Percentiles rank a stretch among this genome's conserved stretches.
phyloP scores from a whole-genome alignment of 2,797 vertebrate genomes.

The Clamator glandarius region DNA sequence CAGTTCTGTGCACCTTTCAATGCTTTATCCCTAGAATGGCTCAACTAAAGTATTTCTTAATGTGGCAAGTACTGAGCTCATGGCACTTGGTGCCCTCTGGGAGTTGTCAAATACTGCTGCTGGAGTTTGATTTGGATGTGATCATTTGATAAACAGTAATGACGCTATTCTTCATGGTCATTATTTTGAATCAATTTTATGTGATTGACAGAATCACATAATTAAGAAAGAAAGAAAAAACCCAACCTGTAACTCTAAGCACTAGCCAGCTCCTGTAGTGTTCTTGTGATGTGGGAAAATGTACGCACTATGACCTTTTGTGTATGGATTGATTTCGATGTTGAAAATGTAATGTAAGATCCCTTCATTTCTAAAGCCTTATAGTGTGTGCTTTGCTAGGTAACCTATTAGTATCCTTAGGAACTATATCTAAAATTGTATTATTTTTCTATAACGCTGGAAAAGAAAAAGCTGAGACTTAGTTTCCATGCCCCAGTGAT shows the following conservation, averaged over 20 bases:
- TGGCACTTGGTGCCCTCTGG: background rate
- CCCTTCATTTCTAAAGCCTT: background rate
- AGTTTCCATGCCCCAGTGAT: background rate
- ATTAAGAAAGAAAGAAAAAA: background rate
- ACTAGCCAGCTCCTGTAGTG: background rate
- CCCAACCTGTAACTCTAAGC: background rate
- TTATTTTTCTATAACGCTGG: background rate
- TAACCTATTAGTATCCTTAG: fast-evolving
- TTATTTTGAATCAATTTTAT: conserved; percentile 32
- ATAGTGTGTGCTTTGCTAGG: background rate
- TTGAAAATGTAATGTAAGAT: background rate
- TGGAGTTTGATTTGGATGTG: background rate
- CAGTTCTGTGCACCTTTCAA: background rate
- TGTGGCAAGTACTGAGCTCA: background rate
- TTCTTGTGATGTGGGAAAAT: background rate
- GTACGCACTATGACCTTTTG: fast-evolving
- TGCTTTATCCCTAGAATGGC: background rate
- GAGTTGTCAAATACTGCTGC: background rate
- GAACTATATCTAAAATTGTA: background rate
- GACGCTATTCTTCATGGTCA: background rate
- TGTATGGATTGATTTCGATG: background rate
- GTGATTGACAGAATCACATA: conserved; percentile 18
- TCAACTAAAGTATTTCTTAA: background rate
- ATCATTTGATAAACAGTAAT: background rate
- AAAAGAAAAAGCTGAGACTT: background rate